Evolutionary conservation across 2,888 invertebrate species (phyloP).

Genomic region (Pseudococcus jackbeardsleyi): DNA sequence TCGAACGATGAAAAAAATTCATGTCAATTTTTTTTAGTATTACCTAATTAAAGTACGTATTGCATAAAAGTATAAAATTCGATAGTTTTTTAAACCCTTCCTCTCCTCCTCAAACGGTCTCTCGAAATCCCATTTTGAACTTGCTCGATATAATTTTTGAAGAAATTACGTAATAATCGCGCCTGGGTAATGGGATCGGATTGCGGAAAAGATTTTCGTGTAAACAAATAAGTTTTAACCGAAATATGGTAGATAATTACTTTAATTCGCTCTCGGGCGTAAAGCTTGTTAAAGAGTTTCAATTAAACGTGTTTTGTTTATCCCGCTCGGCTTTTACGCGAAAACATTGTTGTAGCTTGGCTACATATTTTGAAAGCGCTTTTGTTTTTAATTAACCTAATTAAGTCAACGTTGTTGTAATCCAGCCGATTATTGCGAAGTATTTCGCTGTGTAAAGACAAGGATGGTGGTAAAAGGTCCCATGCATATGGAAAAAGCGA

Average conservation of each 20-base stretch:
- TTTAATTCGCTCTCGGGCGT: background rate
- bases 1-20: background rate
- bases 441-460: background rate
- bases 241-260: constrained; percentile 2
- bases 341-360: background rate
- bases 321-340: background rate
- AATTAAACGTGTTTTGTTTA: constrained; percentile 16
- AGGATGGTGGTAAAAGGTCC: background rate
- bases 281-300: background rate
- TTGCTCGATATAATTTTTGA: too few species aligned
- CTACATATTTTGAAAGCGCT: background rate
- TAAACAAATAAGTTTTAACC: background rate
- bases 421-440: background rate
- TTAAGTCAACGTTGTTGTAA: background rate
- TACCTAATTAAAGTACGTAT: background rate
- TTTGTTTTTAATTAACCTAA: constrained; percentile 12
- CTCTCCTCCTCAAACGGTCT: too few species aligned
- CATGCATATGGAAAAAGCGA: too few species aligned
- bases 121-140: too few species aligned
- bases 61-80: too few species aligned
- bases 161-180: too few species aligned
- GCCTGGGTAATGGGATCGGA: background rate
- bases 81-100: too few species aligned
- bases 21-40: background rate
- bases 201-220: constrained; percentile 6